Percentiles rank a stretch among this genome's conserved stretches.
These are phyloP conservation scores for Puffinus mauretanicus DNA, from an alignment of 2,113 vertebrate genomes.

Conservation along the genomic window DNA sequence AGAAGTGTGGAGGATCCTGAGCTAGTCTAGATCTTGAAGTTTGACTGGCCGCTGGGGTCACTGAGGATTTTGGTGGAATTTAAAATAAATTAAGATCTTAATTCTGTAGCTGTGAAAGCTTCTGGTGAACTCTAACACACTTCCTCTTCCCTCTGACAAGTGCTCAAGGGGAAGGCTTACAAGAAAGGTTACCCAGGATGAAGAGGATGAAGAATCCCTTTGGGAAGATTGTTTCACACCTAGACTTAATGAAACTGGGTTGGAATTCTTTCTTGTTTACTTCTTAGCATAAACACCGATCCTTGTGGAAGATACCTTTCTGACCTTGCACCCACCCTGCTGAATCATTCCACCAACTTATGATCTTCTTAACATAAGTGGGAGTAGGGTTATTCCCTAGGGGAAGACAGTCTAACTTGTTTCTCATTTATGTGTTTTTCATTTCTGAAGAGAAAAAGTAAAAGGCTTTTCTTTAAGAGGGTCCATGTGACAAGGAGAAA, in stretches of 20 bases:
- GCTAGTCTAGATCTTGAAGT: not conserved
- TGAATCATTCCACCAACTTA: not conserved
- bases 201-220: not conserved
- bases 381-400: not conserved
- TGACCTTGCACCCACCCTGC: not conserved
- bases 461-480: not conserved
- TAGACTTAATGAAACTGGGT: not conserved
- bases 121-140: not conserved
- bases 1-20: not conserved
- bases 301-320: not conserved
- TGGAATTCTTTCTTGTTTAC: not conserved
- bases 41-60: not conserved
- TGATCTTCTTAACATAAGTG: not conserved
- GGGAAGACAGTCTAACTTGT: not conserved
- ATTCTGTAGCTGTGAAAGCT: not conserved
- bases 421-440: not conserved
- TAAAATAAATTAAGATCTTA: not conserved
- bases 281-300: not conserved
- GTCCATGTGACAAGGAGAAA: not conserved
- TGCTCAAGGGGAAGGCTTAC: not conserved
- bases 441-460: conserved; percentile 1
- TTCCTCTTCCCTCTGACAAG: not conserved
- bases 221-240: not conserved
- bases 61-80: not conserved
- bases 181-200: not conserved